A percentile compares a stretch with the other conserved stretches of the same genome.
Evolutionary conservation across 1,140 invertebrate species (phyloP).

Genomic region (Chymomyza costata): DNA sequence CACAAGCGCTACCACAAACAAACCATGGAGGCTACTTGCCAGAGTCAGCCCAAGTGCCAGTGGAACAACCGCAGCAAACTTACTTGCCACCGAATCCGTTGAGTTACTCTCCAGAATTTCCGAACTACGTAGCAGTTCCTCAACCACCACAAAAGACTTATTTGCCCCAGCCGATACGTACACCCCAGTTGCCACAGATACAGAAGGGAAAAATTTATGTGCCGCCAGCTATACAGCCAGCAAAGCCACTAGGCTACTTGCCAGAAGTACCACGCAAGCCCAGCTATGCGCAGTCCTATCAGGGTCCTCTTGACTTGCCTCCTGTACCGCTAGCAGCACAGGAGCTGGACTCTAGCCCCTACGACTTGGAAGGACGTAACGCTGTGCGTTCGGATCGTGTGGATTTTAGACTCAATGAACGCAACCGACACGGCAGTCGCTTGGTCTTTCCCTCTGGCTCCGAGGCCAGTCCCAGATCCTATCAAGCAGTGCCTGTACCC

Average conservation of each 20-base stretch:
- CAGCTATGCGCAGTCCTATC: constrained; percentile 27
- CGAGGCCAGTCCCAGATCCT: background rate
- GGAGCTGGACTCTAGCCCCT: constrained; percentile 27
- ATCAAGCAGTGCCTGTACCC: too few species aligned
- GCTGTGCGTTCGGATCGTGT: constrained; percentile 27
- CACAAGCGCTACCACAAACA: too few species aligned
- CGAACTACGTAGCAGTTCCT: constrained; percentile 29
- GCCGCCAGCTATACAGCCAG: background rate
- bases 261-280: too few species aligned
- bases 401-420: constrained; percentile 46
- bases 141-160: too few species aligned
- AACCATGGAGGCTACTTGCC: constrained; percentile 11
- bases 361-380: constrained; percentile 35
- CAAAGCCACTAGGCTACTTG: too few species aligned
- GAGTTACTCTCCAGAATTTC: constrained; percentile 9
- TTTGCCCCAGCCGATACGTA: too few species aligned
- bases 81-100: constrained; percentile 4
- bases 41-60: constrained; percentile 7
- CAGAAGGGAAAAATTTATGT: too few species aligned
- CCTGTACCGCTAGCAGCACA: constrained; percentile 42
- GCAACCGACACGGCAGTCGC: constrained; percentile 30
- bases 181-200: too few species aligned
- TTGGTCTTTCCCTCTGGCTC: constrained; percentile 50
- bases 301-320: constrained; percentile 33
- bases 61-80: constrained; percentile 1